phyloP scores from a whole-genome alignment of 2,888 invertebrate genomes.

The Cancer borealis region DNA sequence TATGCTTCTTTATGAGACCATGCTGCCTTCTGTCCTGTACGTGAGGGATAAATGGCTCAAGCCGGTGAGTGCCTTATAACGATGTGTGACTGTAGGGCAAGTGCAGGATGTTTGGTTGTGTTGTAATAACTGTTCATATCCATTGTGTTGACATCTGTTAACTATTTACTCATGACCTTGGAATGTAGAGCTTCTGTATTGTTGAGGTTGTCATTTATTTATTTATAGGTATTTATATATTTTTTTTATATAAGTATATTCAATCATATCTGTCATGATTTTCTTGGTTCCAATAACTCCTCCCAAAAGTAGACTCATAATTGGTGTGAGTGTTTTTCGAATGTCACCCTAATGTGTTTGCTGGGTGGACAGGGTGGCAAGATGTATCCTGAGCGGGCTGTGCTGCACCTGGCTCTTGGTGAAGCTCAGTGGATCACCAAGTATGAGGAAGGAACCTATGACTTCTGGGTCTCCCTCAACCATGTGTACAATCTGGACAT shows the following conservation, averaged over 20 bases:
- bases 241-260: neutral
- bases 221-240: neutral
- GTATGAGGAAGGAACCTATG: slow-evolving; percentile 75
- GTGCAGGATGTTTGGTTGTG: neutral
- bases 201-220: neutral
- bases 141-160: neutral
- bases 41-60: slow-evolving; percentile 77
- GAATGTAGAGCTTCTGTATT: neutral
- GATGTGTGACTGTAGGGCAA: neutral
- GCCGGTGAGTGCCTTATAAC: slow-evolving; percentile 68
- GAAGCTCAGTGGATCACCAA: slow-evolving; percentile 76
- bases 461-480: slow-evolving; percentile 76
- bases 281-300: neutral
- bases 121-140: neutral
- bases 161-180: neutral
- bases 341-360: neutral
- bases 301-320: neutral
- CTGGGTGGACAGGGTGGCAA: slow-evolving; percentile 68
- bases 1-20: slow-evolving; percentile 77
- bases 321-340: neutral
- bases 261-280: neutral
- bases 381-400: slow-evolving; percentile 77
- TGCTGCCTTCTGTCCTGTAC: slow-evolving; percentile 78
- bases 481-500: slow-evolving; percentile 75
- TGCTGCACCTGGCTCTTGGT: slow-evolving; percentile 74